Evolutionary conservation across 2,888 invertebrate species (phyloP).

Genomic region (Ceratothoa steindachneri): DNA sequence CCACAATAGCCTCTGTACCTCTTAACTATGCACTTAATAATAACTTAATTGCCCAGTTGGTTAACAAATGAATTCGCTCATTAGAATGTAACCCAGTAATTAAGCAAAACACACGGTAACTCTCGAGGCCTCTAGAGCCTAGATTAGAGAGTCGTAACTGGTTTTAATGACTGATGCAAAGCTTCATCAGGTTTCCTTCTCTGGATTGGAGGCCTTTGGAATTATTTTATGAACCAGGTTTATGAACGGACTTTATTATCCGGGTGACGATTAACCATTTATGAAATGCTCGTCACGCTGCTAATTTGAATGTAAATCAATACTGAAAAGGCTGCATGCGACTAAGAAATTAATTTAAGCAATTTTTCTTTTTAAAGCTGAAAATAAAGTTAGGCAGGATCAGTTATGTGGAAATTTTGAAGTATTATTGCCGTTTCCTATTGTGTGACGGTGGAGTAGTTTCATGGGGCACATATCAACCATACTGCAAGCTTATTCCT

Average conservation of each 20-base stretch:
- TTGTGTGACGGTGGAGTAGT: too few relatives aligned
- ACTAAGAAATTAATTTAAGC: background rate
- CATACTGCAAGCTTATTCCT: too few relatives aligned
- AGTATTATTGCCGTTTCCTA: too few relatives aligned
- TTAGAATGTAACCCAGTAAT: background rate
- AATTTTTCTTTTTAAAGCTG: too few relatives aligned
- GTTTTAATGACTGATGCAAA: background rate
- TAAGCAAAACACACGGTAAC: background rate
- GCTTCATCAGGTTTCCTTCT: background rate
- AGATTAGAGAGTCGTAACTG: background rate
- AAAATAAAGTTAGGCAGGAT: too few relatives aligned
- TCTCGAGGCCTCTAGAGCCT: background rate
- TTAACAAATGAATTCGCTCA: background rate
- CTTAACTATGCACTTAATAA: background rate
- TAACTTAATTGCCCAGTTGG: background rate
- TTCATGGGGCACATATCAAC: too few relatives aligned
- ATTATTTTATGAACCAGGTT: background rate
- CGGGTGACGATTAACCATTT: background rate
- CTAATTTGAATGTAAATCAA: background rate
- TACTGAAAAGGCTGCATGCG: background rate
- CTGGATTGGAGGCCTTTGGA: background rate
- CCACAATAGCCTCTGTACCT: too few relatives aligned
- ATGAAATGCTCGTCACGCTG: background rate
- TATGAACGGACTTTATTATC: background rate
- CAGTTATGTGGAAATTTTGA: too few relatives aligned